Base-by-base conservation (phyloP, 1,140 invertebrate species). In the Cotesia chilonis region DNA sequence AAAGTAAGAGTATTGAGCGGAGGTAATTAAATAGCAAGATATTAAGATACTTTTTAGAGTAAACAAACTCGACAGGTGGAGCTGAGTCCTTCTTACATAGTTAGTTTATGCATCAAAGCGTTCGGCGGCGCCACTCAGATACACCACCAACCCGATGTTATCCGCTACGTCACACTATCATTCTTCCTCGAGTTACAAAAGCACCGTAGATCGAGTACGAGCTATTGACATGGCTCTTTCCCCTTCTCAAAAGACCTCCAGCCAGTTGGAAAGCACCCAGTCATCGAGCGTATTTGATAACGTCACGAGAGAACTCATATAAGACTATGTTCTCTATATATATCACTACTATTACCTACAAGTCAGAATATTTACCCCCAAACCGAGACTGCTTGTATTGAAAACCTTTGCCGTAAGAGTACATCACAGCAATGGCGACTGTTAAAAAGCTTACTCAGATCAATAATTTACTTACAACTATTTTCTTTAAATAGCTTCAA, bases 61-160 rank as follows among this genome's bases (percentile, higher is more conserved):
- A 63, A 74, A 78, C 77, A 74, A 74, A 74, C 72, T 76, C 76
- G 75, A 71, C 74, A 79, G 77, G 75, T 78, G 74, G 75, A 79
- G 68, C 75, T 73, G 55, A 36, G 67, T 75, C 54, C 60, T 68
- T 28, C 47, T 66, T 75, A 75, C 38, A 75, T 73, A 55, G 70
- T 65, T 66, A 73, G 67, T 72, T 76, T 76, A 71, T 63, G 54
- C 74, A 74, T 74, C 74, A 73, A 41, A 76, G 72, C 72, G 73
- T 75, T 70, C 74, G 77, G 73, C 70, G 77, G 75, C 77, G 76
- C 76, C 75, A 79, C 76, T 68, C 75, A 73, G 66, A 55, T 52
- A 38, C 55, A 54, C 37, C 57, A 66, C 67, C 2, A 55, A 60
- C 63, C 60, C 69, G 41, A 71, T 71, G 51, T 63, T 71, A 65